These are phyloP conservation scores for Drosophila ironensis DNA, from an alignment of 1,140 invertebrate genomes.

Conservation along the genomic window DNA sequence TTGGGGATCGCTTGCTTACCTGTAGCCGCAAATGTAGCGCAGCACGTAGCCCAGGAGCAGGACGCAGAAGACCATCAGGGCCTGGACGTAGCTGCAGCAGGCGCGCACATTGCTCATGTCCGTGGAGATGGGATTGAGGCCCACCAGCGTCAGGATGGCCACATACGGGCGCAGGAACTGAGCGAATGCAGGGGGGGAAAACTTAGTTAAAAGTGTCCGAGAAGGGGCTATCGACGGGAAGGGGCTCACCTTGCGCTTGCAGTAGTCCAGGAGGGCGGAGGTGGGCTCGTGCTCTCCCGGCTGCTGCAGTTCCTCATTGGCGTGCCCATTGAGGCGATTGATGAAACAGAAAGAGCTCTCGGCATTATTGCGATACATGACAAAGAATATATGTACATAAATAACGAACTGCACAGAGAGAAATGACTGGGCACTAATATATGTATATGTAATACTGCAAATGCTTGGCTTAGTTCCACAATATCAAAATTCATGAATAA, in stretches of 20 bases:
- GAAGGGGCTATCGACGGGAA: too few relatives aligned
- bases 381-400: constrained; percentile 16
- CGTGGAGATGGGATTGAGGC: constrained; percentile 86
- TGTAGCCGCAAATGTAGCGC: constrained; percentile 90
- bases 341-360: constrained; percentile 78
- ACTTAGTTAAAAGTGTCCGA: too few relatives aligned
- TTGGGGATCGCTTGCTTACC: constrained; percentile 84
- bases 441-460: too few relatives aligned
- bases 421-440: too few relatives aligned
- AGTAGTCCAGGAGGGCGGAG: constrained; percentile 89
- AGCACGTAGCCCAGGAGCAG: constrained; percentile 88
- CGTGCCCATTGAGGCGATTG: constrained; percentile 67
- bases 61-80: constrained; percentile 85
- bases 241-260: constrained; percentile 89
- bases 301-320: constrained; percentile 85
- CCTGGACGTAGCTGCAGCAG: constrained; percentile 87
- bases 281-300: constrained; percentile 86
- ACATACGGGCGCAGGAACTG: constrained; percentile 89
- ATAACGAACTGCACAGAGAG: neutral
- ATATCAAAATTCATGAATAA: too few relatives aligned
- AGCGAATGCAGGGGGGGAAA: constrained; percentile 27
- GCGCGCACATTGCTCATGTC: constrained; percentile 84
- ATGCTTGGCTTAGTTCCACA: too few relatives aligned
- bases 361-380: constrained; percentile 72
- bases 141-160: constrained; percentile 87